phyloP scores from a whole-genome alignment of 2,888 invertebrate species.

The Dinocampus coccinellae region DNA sequence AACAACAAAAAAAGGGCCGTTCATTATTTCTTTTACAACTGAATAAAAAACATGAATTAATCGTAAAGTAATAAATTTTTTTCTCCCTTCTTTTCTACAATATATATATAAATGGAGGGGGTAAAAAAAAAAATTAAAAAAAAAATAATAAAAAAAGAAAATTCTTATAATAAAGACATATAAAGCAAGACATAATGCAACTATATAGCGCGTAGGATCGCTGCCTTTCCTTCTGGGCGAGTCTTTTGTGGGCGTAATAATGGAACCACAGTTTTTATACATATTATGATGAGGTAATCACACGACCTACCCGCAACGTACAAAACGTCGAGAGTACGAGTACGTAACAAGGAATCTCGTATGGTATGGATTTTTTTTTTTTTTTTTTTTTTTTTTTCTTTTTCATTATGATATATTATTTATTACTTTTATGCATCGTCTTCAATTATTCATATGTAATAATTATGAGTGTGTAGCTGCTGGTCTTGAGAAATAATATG shows the following conservation, averaged over 20 bases:
- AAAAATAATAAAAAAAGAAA: conserved; percentile 1
- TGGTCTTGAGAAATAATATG: conserved; percentile 27
- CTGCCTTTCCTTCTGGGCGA: conserved; percentile 46
- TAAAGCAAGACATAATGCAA: conserved; percentile 43
- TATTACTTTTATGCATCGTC: conserved; percentile 19
- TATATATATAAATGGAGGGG: no score
- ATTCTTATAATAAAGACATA: conserved; percentile 6
- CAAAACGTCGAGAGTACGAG: not conserved
- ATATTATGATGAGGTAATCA: conserved; percentile 37
- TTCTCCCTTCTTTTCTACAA: no score
- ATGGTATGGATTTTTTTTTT: conserved; percentile 12
- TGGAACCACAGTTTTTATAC: conserved; percentile 39
- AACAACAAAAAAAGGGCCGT: not conserved
- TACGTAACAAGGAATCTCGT: conserved; percentile 35
- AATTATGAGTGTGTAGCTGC: conserved; percentile 13
- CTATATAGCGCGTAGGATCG: conserved; percentile 35
- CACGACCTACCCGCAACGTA: conserved; percentile 37
- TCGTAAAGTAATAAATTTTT: not conserved
- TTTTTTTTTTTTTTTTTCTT: conserved; percentile 17
- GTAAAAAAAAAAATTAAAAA: no score
- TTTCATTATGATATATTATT: conserved; percentile 1
- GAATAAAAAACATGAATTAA: not conserved
- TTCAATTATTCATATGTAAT: conserved; percentile 34
- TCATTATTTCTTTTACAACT: conserved; percentile 10
- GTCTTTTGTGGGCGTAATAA: conserved; percentile 47